phyloP scores from a whole-genome alignment of 2,888 invertebrate genomes.

The Eledona agricola region DNA sequence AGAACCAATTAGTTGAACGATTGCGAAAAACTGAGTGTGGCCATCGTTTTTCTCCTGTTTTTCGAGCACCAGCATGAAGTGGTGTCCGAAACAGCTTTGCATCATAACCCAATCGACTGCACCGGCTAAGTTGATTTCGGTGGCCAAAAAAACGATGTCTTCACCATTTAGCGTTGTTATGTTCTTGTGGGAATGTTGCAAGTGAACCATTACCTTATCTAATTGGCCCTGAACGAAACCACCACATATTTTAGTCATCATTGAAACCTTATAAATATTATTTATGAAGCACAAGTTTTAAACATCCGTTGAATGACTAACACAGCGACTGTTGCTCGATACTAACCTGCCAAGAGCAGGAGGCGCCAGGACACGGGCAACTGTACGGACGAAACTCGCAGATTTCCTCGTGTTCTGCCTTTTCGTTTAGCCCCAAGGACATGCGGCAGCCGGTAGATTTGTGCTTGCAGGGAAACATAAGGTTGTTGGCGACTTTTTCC shows the following conservation, averaged over 20 bases:
- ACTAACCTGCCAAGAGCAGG: constrained; percentile 92
- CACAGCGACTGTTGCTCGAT: no score
- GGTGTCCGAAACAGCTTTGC: constrained; percentile 99
- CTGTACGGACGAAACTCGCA: constrained; percentile 98
- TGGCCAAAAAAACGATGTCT: constrained; percentile 99
- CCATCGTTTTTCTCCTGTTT: constrained; percentile 98
- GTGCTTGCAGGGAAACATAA: constrained; percentile 99
- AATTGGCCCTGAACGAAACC: constrained; percentile 73
- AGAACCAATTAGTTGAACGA: constrained; percentile 98
- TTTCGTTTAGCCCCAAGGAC: constrained; percentile 94
- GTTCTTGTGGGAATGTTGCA: constrained; percentile 96
- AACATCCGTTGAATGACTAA: no score
- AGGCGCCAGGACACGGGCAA: constrained; percentile 99
- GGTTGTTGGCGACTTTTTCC: constrained; percentile 99
- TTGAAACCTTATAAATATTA: not conserved
- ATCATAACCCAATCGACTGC: constrained; percentile 99
- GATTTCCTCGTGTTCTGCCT: constrained; percentile 97
- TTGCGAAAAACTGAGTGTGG: constrained; percentile 96
- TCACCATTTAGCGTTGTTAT: constrained; percentile 98
- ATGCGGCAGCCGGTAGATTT: constrained; percentile 93
- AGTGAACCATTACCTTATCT: constrained; percentile 98
- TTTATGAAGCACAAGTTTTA: no score
- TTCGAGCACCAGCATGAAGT: constrained; percentile 99
- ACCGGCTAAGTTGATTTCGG: constrained; percentile 98
- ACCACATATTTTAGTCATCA: not conserved